phyloP scores from a whole-genome alignment of 2,797 vertebrate genomes.

The Chiroxiphia lanceolata region DNA sequence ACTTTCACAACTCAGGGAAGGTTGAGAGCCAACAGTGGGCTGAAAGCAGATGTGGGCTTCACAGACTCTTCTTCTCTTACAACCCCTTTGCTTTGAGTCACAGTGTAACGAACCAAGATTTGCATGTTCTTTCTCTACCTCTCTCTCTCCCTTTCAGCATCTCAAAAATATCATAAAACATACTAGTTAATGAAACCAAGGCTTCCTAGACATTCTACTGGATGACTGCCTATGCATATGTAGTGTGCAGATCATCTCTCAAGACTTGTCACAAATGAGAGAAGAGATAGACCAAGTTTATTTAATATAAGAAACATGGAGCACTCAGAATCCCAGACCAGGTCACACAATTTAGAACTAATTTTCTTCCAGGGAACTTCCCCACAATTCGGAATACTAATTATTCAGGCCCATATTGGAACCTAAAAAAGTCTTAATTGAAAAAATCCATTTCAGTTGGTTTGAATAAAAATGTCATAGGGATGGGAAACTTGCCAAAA shows the following conservation, averaged over 20 bases:
- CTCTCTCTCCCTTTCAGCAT: background rate
- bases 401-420: background rate
- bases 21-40: background rate
- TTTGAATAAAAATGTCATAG: conserved; percentile 36
- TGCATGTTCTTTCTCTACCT: background rate
- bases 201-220: background rate
- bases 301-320: background rate
- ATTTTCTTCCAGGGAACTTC: conserved; percentile 6
- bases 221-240: fast-evolving
- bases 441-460: conserved; percentile 40
- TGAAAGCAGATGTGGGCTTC: background rate
- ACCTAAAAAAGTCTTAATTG: conserved; percentile 15
- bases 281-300: background rate
- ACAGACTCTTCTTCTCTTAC: background rate
- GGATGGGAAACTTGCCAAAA: conserved; percentile 19
- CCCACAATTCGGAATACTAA: background rate
- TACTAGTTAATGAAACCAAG: background rate
- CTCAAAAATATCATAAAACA: background rate
- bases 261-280: background rate
- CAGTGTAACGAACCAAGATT: background rate
- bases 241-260: background rate
- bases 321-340: background rate
- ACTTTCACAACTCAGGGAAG: background rate
- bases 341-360: background rate
- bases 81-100: background rate